These are phyloP conservation scores for Tachycineta bicolor DNA, from an alignment of 2,113 vertebrate species.

Conservation along the genomic window DNA sequence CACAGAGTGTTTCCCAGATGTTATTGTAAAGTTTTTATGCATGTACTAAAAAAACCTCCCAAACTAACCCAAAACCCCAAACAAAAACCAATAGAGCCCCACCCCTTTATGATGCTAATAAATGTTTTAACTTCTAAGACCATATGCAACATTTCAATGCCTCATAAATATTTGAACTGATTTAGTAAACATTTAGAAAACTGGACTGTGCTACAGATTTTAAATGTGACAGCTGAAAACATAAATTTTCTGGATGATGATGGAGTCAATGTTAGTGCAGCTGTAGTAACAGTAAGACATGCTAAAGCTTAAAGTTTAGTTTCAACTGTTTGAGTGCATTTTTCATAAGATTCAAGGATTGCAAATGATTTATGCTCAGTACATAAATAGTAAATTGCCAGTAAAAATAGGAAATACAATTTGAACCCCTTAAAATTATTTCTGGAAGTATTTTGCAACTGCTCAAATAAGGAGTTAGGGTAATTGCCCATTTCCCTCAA, in stretches of 20 bases:
- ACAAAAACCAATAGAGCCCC: not conserved
- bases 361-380: constrained; percentile 17
- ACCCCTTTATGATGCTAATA: constrained; percentile 17
- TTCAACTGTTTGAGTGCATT: constrained; percentile 23
- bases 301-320: constrained; percentile 3
- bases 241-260: constrained; percentile 57
- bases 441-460: constrained; percentile 34
- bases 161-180: constrained; percentile 54
- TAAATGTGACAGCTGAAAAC: constrained; percentile 39
- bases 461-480: not conserved
- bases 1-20: constrained; percentile 47
- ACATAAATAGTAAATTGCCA: constrained; percentile 33
- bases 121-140: constrained; percentile 37
- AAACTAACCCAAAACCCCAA: not conserved
- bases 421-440: constrained; percentile 51
- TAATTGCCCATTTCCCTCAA: constrained; percentile 46
- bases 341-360: constrained; percentile 31
- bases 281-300: constrained; percentile 54
- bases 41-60: constrained; percentile 9
- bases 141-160: constrained; percentile 45
- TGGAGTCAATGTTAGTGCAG: constrained; percentile 59
- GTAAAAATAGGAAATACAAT: constrained; percentile 63
- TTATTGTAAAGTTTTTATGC: not conserved
- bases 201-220: constrained; percentile 13
- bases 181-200: constrained; percentile 62